Evolutionary conservation across 2,888 invertebrate species (phyloP).

Genomic region (Acheta domesticus): DNA sequence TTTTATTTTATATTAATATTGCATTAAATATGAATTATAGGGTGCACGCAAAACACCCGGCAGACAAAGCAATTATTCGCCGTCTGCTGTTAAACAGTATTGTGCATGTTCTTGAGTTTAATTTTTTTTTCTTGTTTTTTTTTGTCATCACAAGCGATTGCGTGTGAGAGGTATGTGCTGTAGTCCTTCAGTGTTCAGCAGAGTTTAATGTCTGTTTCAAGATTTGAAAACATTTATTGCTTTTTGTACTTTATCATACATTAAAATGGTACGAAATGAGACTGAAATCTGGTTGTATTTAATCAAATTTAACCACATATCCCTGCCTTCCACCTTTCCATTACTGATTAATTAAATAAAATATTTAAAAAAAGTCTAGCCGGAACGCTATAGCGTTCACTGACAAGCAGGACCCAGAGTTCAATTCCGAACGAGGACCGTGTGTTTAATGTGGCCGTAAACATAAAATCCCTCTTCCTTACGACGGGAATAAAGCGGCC

Average conservation of each 20-base stretch:
- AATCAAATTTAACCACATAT: no score
- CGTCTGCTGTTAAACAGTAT: not conserved
- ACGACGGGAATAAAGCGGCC: no score
- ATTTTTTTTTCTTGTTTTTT: not conserved
- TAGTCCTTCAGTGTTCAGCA: conserved; percentile 18
- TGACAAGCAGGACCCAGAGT: no score
- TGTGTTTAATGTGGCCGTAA: no score
- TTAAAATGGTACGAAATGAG: conserved; percentile 11
- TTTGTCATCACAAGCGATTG: not conserved
- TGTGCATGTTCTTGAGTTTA: conserved; percentile 1
- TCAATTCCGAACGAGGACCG: no score
- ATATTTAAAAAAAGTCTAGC: no score
- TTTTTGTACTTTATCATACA: conserved; percentile 18
- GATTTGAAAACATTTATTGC: conserved; percentile 1
- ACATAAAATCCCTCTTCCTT: no score
- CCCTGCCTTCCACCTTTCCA: no score
- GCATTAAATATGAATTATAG: not conserved
- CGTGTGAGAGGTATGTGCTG: conserved; percentile 2
- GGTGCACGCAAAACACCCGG: not conserved
- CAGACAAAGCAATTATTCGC: not conserved
- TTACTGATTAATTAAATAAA: no score
- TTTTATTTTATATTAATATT: conserved; percentile 18
- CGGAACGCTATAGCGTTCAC: no score
- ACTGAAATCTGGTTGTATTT: not conserved
- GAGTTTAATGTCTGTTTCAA: conserved; percentile 18